Evolutionary conservation across 2,797 vertebrate species (phyloP), one percentile per base, ranked within the genome.

Genomic region (Hafferia zeledoni): DNA sequence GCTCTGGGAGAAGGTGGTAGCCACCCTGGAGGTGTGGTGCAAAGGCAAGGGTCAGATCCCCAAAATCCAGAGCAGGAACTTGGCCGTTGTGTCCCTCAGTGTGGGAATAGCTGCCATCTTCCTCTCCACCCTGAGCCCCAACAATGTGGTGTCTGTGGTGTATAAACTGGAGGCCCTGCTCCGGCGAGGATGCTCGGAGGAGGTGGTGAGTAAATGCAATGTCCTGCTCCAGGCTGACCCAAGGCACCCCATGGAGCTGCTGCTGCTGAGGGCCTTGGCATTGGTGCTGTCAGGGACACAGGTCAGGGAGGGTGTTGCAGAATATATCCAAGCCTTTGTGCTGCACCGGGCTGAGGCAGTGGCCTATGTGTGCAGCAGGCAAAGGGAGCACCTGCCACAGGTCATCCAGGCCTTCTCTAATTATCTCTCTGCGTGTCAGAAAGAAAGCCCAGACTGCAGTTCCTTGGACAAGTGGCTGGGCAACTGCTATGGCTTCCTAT

Each of bases 81-180:
- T 97, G 84, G 94, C 95, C 0, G 18, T 95, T 20, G 94, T 97
- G 4, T 95, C 98, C 9, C 97, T 98, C 57, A 98, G 97, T 0
- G 98, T 98, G 92, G 98, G 98, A 6, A 97, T 98, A 57, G 98
- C 98, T 3, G 98, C 98, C 0, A 79, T 98, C 64, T 99, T 99
- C 89, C 98, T 99, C 50, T 99, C 98, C 33, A 97, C 98, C 2
- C 96, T 99, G 19, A 97, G 97, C 83, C 99, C 99, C 0, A 96
- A 98, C 95, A 99, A 98, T 55, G 84, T 98, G 22, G 97, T 97
- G 1, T 98, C 99, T 6, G 98, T 98, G 1, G 85, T 99, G 59
- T 98, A 98, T 86, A 97, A 98, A 92, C 98, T 99, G 98, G 98
- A 99, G n/a, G 91, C 98, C 10, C 97, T 99, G 87, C 98, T 98